Percentiles rank a stretch among this genome's conserved stretches.
These are phyloP conservation scores for Malthinus seriepunctatus DNA, from an alignment of 2,888 invertebrate genomes.

Conservation along the genomic window DNA sequence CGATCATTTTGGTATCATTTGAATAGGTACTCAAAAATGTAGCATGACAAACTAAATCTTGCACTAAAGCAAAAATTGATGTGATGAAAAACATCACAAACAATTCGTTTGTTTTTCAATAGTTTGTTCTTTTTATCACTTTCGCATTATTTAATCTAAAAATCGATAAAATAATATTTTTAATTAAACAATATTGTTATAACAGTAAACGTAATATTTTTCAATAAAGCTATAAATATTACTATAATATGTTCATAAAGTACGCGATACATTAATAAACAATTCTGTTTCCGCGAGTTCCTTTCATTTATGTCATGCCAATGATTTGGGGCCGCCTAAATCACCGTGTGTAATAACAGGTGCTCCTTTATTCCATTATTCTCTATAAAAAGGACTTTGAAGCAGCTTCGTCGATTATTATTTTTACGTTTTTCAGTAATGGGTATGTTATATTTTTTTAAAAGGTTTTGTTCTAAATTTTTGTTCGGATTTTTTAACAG, in stretches of 20 bases:
- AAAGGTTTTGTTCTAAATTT: conserved; percentile 2
- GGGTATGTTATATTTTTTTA: conserved; percentile 21
- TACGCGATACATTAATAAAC: conserved; percentile 17
- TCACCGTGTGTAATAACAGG: conserved; percentile 27
- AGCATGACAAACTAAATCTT: no score
- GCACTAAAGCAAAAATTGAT: no score
- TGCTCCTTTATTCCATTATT: conserved; percentile 22
- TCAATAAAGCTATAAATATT: conserved; percentile 4
- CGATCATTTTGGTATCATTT: no score
- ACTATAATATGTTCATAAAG: conserved; percentile 9
- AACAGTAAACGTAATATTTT: background rate
- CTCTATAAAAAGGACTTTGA: conserved; percentile 16
- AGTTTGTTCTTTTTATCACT: background rate
- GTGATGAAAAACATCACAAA: no score
- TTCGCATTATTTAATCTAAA: background rate
- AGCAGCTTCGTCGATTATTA: conserved; percentile 18
- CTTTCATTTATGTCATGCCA: conserved; percentile 17
- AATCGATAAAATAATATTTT: background rate
- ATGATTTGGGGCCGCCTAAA: conserved; percentile 24
- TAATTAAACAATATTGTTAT: conserved; percentile 4
- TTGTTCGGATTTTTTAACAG: background rate
- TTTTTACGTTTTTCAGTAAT: conserved; percentile 16
- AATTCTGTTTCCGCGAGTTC: conserved; percentile 16
- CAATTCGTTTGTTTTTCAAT: background rate
- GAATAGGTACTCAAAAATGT: no score